Percentiles rank a stretch among this genome's conserved stretches.
Evolutionary conservation across 2,888 invertebrate species (phyloP).

Genomic region (Rhorus exstirpatorius): DNA sequence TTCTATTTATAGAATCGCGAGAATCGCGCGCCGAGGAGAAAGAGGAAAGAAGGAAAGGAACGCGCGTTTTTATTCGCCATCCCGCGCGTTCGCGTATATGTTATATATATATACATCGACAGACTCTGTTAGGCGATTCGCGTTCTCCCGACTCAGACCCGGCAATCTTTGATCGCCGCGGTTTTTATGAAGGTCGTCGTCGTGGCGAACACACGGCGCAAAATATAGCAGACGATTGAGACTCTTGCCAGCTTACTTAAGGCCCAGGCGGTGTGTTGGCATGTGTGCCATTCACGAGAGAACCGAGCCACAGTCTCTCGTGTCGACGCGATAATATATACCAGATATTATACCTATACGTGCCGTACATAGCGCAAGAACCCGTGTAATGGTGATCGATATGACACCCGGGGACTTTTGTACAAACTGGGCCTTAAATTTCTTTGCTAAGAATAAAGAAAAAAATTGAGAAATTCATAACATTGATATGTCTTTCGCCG

Average conservation of each 20-base stretch:
- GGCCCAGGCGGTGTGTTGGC: constrained; percentile 60
- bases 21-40: constrained; percentile 56
- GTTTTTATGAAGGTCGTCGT: constrained; percentile 83
- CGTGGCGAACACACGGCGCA: constrained; percentile 63
- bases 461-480: neutral
- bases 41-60: constrained; percentile 58
- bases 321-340: constrained; percentile 18
- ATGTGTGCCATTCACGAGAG: constrained; percentile 74
- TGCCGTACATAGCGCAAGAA: constrained; percentile 25
- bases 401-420: constrained; percentile 50
- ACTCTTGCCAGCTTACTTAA: constrained; percentile 61
- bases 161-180: constrained; percentile 80
- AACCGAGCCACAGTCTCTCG: constrained; percentile 64
- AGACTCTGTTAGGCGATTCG: constrained; percentile 37
- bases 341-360: neutral
- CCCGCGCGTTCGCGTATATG: constrained; percentile 50
- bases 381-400: constrained; percentile 50
- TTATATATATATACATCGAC: constrained; percentile 52
- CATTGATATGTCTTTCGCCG: neutral
- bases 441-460: neutral
- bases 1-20: constrained; percentile 69
- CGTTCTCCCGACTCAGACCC: constrained; percentile 52
- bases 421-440: constrained; percentile 44
- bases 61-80: constrained; percentile 68
- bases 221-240: constrained; percentile 48